These are phyloP conservation scores for Cyprinodon tularosa DNA, from an alignment of 2,113 vertebrate genomes.

Conservation along the genomic window DNA sequence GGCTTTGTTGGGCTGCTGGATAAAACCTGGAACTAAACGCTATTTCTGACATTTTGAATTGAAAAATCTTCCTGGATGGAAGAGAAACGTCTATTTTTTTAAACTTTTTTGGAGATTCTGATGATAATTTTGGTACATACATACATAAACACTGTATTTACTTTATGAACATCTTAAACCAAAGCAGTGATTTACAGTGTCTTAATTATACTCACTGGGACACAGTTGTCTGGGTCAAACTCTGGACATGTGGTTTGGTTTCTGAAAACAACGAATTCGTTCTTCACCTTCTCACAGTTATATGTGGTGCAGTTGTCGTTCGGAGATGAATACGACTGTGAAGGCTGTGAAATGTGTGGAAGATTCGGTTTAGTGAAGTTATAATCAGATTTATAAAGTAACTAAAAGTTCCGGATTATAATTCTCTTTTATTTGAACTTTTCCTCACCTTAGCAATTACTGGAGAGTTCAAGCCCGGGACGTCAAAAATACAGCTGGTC, in stretches of 20 bases:
- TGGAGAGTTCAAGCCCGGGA: conserved; percentile 33
- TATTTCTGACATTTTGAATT: too few species aligned
- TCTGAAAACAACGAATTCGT: conserved; percentile 32
- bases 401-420: background rate
- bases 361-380: conserved; percentile 2
- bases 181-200: background rate
- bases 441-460: conserved; percentile 72
- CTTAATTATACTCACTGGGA: conserved; percentile 78
- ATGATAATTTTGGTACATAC: too few species aligned
- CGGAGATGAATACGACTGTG: conserved; percentile 70
- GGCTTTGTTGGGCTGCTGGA: too few species aligned
- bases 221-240: conserved; percentile 68
- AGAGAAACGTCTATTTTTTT: too few species aligned
- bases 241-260: conserved; percentile 60
- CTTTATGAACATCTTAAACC: background rate
- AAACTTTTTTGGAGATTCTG: too few species aligned
- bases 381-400: background rate
- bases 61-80: too few species aligned
- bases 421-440: background rate
- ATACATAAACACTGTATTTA: background rate
- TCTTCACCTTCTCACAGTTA: conserved; percentile 71
- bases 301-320: conserved; percentile 79
- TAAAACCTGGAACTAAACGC: too few species aligned
- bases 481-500: conserved; percentile 70
- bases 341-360: conserved; percentile 71